Evolutionary conservation across 2,113 vertebrate genomes (phyloP).

Genomic region (Calidris pygmaea): DNA sequence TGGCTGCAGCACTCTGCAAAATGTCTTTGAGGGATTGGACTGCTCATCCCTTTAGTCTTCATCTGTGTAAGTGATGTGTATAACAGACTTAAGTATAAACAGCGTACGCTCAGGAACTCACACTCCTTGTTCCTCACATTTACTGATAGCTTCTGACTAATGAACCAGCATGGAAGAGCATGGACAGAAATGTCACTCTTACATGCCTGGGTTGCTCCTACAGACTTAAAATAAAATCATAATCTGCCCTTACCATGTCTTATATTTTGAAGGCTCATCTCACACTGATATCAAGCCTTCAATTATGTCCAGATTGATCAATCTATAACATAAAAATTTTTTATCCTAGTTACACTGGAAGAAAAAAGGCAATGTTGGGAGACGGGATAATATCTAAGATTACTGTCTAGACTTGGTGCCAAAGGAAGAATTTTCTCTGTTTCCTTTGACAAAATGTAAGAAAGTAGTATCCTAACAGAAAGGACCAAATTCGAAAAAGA

Average conservation of each 20-base stretch:
- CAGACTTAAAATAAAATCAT: background rate
- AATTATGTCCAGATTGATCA: background rate
- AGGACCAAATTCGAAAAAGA: background rate
- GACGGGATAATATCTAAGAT: background rate
- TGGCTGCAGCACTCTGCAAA: background rate
- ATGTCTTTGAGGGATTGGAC: background rate
- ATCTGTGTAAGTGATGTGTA: background rate
- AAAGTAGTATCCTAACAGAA: background rate
- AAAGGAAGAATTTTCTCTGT: background rate
- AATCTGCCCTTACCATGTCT: background rate
- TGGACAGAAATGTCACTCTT: background rate
- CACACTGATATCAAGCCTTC: background rate
- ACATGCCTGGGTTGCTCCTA: background rate
- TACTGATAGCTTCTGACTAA: background rate
- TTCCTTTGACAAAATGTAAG: background rate
- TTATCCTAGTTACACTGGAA: background rate
- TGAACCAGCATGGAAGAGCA: background rate
- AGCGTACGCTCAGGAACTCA: background rate
- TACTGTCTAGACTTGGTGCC: background rate
- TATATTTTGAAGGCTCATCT: background rate
- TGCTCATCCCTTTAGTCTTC: background rate
- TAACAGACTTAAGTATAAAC: background rate
- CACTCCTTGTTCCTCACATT: background rate
- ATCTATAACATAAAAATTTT: background rate
- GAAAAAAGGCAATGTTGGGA: background rate